Base-by-base conservation (phyloP, 2,797 vertebrate species). In the Ceyx erithaca region DNA sequence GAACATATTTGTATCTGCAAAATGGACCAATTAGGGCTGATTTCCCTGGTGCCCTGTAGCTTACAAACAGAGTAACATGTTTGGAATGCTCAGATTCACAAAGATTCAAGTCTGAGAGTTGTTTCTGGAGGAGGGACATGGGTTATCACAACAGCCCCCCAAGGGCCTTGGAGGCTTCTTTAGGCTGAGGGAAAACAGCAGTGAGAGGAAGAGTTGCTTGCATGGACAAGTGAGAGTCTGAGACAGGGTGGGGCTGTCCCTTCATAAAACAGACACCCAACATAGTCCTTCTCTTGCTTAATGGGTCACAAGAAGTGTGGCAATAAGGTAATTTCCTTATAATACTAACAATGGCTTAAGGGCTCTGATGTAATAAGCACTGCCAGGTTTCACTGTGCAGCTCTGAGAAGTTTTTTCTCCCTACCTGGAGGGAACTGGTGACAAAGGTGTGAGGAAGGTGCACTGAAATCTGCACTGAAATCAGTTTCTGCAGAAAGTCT, bases 131-230 rank as follows among this genome's bases (percentile, higher is more conserved):
- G 16, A 66, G 35, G 15, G 31, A 70, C 28, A 51, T 4, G 0
- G 2, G 5, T 14, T 64, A 2, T 37, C 7, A 3, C 2, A 72
- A 26, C 11, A 62, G 3, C 16, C 4, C 13, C 22, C 30, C 19
- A 2, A 40, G 30, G 19, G 12, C 31, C 31, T 48, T 35, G 23
- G 15, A 66, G 40, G 16, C 8, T 87, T 63, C 57, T 89, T 14
- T 35, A 11, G 40, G n/a, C n/a, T 23, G 33, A 33, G 28, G 35
- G 35, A 80, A 80, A 67, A 3, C 10, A 66, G 5, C 14, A 28
- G 49, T 5, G 30, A 81, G 70, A 68, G 23, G 37, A 72, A 72
- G 3, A 5, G 20, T 2, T 78, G 23, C 57, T 67, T 70, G 10
- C 30, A 21, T 8, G 30, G 26, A 8, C 14, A 22, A 62, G 11